Conservation (phyloP, 23 tunicate genomes). For the Ascidia mentula region DNA sequence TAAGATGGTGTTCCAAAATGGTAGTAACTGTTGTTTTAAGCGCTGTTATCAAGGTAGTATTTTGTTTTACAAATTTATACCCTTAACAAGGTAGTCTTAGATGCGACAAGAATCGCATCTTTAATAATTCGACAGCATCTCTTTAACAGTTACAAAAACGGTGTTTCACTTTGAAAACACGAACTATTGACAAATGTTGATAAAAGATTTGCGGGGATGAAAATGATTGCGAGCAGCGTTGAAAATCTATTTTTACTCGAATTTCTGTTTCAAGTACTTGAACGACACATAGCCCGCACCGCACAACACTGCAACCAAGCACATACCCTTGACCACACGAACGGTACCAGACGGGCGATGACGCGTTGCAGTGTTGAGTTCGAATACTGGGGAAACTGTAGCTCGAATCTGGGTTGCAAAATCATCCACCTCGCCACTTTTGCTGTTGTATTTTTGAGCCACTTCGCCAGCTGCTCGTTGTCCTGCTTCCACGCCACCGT, state of each 20-base stretch:
- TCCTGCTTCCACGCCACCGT: slow-evolving; percentile 82
- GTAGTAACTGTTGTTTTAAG: too few relatives aligned
- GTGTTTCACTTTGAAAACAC: too few relatives aligned
- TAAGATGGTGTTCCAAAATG: too few relatives aligned
- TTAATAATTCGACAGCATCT: too few relatives aligned
- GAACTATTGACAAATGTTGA: too few relatives aligned
- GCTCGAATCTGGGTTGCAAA: neutral
- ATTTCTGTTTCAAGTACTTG: neutral
- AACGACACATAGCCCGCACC: neutral
- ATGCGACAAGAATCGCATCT: too few relatives aligned
- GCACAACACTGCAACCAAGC: neutral
- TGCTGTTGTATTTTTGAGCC: neutral
- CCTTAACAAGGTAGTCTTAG: too few relatives aligned
- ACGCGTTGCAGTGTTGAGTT: neutral
- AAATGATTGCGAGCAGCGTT: too few relatives aligned
- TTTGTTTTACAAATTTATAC: too few relatives aligned
- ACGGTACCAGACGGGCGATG: neutral
- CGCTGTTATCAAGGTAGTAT: too few relatives aligned
- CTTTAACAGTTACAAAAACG: too few relatives aligned
- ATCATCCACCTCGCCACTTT: neutral
- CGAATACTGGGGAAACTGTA: neutral
- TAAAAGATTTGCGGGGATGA: too few relatives aligned
- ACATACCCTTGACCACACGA: neutral
- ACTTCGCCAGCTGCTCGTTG: slow-evolving; percentile 62
- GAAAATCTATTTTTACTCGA: neutral